Evolutionary conservation across 2,113 vertebrate species (phyloP), one percentile per base, ranked within the genome.

Genomic region (Chitala chitala): DNA sequence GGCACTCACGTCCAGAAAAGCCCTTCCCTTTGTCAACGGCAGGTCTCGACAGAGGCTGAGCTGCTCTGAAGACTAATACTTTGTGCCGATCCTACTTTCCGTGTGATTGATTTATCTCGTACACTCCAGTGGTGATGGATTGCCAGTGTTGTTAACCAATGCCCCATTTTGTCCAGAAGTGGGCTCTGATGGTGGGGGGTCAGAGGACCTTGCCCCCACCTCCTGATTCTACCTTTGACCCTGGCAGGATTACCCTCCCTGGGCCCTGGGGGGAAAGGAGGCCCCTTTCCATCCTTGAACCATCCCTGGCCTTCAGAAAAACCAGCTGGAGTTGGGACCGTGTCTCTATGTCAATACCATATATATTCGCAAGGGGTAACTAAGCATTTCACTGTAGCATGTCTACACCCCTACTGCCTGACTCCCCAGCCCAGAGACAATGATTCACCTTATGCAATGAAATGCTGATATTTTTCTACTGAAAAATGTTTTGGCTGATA

Each of bases 151-250:
- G 24, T 69, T 69, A 69, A 56, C 51, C 10, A 6, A 68, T 69
- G 50, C 74, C 65, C 65, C 50, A 38, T 75, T 54, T 75, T 75
- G n/a, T n/a, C n/a, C n/a, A n/a, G n/a, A 58, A 75, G 54, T 33
- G 5, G 20, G 3, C 15, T 22, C 31, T 74, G 48, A 24, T 22
- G 12, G 24, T 6, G 71, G 56, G 44, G n/a, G 53, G 17, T 20
- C 33, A 26, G 26, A n/a, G 56, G 40, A n/a, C 36, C 22, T 4
- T n/a, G 31, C 59, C 24, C 17, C 33, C 59, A 29, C 22, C 42
- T 58, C 68, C 46, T 63, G n/a, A 8, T 22, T 40, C 61, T 63
- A 71, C 68, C 75, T 58, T 76, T 76, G 68, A 71, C 75, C 75
- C 31, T 13, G 44, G n/a, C 54, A 56, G 74, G 74, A 69, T 64